Percentiles rank a stretch among this genome's conserved stretches.
Evolutionary conservation across 2,888 invertebrate species (phyloP).

Genomic region (Pristionchus arcanus): DNA sequence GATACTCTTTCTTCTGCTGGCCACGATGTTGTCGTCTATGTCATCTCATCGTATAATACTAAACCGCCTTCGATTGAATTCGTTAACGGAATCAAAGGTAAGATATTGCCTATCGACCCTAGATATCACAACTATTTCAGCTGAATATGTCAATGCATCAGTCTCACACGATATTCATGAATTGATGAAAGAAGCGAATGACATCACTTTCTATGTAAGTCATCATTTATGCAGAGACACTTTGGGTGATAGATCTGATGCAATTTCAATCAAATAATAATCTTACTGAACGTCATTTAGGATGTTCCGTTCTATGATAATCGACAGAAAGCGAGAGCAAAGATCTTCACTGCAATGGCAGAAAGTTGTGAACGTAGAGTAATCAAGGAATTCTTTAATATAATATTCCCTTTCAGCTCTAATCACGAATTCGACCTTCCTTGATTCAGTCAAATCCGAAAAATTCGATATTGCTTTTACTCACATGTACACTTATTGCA

Average conservation of each 20-base stretch:
- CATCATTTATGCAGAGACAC: neutral
- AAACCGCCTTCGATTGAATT: neutral
- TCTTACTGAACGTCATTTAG: neutral
- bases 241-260: neutral
- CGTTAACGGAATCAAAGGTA: conserved; percentile 1
- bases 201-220: conserved; percentile 39
- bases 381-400: neutral
- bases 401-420: neutral
- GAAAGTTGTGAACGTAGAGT: conserved; percentile 39
- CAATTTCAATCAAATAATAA: neutral
- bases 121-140: neutral
- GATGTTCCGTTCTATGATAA: conserved; percentile 44
- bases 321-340: conserved; percentile 3
- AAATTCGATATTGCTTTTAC: conserved; percentile 54
- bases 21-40: conserved; percentile 26
- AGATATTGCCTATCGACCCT: neutral
- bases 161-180: neutral
- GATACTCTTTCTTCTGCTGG: conserved; percentile 34
- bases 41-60: conserved; percentile 35
- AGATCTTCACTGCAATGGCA: conserved; percentile 32
- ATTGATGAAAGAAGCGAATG: conserved; percentile 40
- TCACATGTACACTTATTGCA: conserved; percentile 48
- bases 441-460: neutral
- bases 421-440: conserved; percentile 40
- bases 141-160: conserved; percentile 14